These are phyloP conservation scores for Lasioglossum vierecki DNA, from an alignment of 2,888 invertebrate genomes.

Conservation along the genomic window DNA sequence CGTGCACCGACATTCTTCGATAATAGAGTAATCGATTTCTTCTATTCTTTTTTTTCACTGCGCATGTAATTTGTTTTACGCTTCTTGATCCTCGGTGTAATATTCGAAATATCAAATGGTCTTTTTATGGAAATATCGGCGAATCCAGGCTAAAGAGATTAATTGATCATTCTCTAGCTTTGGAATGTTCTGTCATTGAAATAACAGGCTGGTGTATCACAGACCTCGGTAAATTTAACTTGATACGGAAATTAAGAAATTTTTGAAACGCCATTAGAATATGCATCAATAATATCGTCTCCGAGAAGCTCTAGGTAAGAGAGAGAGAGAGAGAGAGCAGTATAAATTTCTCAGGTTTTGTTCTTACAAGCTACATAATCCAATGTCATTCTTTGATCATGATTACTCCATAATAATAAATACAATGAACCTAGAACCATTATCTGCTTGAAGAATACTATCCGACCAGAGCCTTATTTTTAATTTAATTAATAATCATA, in stretches of 20 bases:
- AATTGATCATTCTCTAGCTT: neutral
- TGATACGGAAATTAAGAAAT: neutral
- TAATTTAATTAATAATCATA: too few species aligned
- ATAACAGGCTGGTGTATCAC: neutral
- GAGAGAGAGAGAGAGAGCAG: too few species aligned
- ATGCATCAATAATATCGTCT: too few species aligned
- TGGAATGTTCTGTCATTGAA: neutral
- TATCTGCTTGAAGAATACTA: too few species aligned
- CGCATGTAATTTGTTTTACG: neutral
- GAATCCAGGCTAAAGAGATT: neutral
- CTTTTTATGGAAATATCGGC: neutral
- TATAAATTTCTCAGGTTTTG: too few species aligned
- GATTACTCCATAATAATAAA: too few species aligned
- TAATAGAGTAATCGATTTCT: neutral
- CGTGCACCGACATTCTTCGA: neutral
- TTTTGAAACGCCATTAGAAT: too few species aligned
- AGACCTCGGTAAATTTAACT: neutral
- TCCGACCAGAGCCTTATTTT: too few species aligned
- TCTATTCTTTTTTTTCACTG: neutral
- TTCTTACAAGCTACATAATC: too few species aligned
- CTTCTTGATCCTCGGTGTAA: neutral
- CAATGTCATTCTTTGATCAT: too few species aligned
- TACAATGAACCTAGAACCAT: too few species aligned
- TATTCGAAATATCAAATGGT: neutral
- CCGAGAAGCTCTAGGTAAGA: too few species aligned